A percentile compares a stretch with the other conserved stretches of the same genome.
Conservation (phyloP, 2,888 invertebrate species). For the Autographa gamma region DNA sequence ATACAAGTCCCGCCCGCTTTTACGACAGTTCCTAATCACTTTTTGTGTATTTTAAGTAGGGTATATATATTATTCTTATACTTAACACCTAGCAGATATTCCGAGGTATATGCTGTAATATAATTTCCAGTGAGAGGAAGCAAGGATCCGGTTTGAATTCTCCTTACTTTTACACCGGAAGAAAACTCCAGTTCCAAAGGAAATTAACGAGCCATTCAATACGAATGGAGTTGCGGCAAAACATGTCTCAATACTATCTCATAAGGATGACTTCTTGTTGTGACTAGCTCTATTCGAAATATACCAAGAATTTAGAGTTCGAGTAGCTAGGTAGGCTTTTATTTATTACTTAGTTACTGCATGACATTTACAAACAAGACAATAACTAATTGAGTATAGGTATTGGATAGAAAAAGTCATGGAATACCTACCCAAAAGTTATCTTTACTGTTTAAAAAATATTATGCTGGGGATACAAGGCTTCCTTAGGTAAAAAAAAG, state of each 20-base stretch:
- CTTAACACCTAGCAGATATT: not conserved
- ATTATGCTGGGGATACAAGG: not conserved
- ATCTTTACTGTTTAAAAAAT: too few species aligned
- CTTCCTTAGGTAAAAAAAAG: not conserved
- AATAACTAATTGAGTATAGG: too few species aligned
- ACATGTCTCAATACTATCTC: not conserved
- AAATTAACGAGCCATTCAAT: conserved; percentile 40
- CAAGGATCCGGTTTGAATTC: conserved; percentile 43
- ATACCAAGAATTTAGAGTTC: not conserved
- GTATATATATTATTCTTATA: not conserved
- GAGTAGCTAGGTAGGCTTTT: too few species aligned
- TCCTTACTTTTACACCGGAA: conserved; percentile 30
- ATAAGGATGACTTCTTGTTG: not conserved
- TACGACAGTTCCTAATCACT: not conserved
- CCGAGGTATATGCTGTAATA: conserved; percentile 20
- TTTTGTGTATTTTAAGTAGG: not conserved
- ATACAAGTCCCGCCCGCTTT: not conserved
- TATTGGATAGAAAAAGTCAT: too few species aligned
- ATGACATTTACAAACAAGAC: too few species aligned
- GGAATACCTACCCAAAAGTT: too few species aligned
- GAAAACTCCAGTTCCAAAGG: conserved; percentile 41
- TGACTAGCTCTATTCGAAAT: not conserved
- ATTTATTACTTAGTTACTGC: too few species aligned
- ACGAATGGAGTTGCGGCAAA: conserved; percentile 14
- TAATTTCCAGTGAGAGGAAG: conserved; percentile 39